Evolutionary conservation across 2,113 vertebrate genomes (phyloP).

Genomic region (Lepidiolamprologus cunningtoni): DNA sequence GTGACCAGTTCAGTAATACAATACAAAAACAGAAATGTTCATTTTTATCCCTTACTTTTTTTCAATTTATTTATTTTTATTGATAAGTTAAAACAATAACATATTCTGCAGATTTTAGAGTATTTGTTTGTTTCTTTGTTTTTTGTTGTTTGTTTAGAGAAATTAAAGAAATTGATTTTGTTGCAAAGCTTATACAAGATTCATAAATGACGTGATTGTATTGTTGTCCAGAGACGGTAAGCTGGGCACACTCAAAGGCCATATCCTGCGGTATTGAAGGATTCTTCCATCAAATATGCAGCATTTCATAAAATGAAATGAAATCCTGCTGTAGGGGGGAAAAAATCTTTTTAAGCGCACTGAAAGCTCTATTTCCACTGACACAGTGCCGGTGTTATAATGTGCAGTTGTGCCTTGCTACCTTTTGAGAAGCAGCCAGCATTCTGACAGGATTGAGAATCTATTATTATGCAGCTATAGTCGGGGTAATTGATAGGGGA

Average conservation of each 20-base stretch:
- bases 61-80: neutral
- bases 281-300: neutral
- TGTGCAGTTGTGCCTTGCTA: neutral
- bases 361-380: neutral
- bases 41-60: neutral
- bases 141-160: neutral
- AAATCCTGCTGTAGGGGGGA: neutral
- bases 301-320: neutral
- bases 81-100: neutral
- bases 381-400: neutral
- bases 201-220: neutral
- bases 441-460: neutral
- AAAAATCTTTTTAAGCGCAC: neutral
- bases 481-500: neutral
- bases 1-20: neutral
- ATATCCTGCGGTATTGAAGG: neutral
- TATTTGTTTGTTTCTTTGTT: neutral
- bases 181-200: neutral
- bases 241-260: neutral
- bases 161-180: neutral
- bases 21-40: neutral
- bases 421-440: neutral
- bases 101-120: neutral
- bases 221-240: neutral
- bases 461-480: neutral